Evolutionary conservation across 2,113 vertebrate species (phyloP).

Genomic region (Miniopterus natalensis): DNA sequence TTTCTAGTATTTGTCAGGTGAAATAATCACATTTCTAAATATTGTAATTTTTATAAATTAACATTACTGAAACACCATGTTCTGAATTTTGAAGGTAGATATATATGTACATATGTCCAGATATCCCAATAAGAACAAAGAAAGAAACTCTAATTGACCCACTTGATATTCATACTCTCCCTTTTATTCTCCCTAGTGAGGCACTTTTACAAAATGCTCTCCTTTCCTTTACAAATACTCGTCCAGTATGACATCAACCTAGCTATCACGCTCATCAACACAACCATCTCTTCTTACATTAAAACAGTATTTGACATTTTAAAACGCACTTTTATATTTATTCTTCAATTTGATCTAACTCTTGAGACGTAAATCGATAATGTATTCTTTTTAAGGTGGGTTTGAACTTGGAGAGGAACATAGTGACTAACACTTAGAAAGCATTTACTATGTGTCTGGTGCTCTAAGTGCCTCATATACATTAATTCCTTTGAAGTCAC

Average conservation of each 20-base stretch:
- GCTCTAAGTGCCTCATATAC: not conserved
- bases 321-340: not conserved
- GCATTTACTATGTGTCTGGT: not conserved
- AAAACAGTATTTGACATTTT: not conserved
- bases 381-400: not conserved
- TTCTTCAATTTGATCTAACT: not conserved
- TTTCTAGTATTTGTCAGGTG: not conserved
- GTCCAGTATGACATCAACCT: not conserved
- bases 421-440: not conserved
- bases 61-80: not conserved
- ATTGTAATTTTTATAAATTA: not conserved
- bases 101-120: not conserved
- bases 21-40: not conserved
- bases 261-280: not conserved
- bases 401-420: not conserved
- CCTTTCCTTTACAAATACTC: not conserved
- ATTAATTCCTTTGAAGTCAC: not conserved
- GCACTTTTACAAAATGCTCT: not conserved
- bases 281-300: not conserved
- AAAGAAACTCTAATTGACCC: not conserved
- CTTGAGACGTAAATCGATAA: not conserved
- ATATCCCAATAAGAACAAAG: not conserved
- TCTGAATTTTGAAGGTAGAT: not conserved
- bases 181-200: not conserved
- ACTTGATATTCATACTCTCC: not conserved